Base-by-base conservation (phyloP, 2,113 vertebrate species). In the Accipiter cooperii region DNA sequence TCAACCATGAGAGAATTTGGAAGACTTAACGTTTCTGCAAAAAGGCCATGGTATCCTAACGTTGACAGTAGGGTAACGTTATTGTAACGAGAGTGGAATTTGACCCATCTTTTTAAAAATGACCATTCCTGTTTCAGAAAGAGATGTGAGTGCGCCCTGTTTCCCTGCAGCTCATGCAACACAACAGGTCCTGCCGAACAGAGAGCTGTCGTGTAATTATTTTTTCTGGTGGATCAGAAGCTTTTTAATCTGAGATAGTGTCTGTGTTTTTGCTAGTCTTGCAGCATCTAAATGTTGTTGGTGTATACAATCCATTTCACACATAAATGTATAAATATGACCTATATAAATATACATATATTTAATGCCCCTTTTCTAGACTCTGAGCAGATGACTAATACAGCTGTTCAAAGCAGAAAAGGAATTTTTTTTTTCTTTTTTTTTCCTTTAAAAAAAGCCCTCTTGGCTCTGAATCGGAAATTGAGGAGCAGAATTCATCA, bases 251-350 rank as follows among this genome's bases (percentile, higher is more conserved):
- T 93, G 93, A 70, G 42, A 63, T 29, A 29, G 73, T 55, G 40
- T 89, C 96, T 96, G 89, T 94, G 83, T 96, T 97, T 97, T 97
- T 97, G 85, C 91, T 97, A 89, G 76, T 96, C 81, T 94, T 87
- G 93, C 74, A 96, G 73, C 90, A 87, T 96, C 87, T 89, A 91
- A 98, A 98, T 94, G 93, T 98, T 98, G 97, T 98, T 98, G 94
- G 68, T 96, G 80, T 92, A 33, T 96, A 54, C 8, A 94, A 95
- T 88, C 81, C 38, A 74, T 96, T 96, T 96, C 90, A 90, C 92
- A 91, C 82, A 61, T 12, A 88, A 94, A 86, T 84, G 88, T 95
- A 91, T 95, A 96, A 94, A 96, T 96, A 85, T 96, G 96, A 96
- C 95, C 93, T 94, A 90, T 96, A 90, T 95, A 94, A 95, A 93